phyloP scores from a whole-genome alignment of 37 sponge, comb jelly and placozoan species.

The Crambe crambe region DNA sequence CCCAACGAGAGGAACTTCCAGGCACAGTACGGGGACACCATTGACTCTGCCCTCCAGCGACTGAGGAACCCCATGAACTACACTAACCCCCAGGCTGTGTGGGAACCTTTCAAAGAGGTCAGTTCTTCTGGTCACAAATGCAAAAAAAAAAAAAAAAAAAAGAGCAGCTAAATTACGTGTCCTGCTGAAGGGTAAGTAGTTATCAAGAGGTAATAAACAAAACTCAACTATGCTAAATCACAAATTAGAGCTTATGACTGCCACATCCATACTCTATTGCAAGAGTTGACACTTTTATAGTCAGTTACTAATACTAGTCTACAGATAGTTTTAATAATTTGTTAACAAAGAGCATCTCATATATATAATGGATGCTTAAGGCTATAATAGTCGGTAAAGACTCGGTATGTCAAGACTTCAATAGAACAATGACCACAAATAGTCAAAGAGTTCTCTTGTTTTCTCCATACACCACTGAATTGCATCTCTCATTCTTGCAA shows the following conservation, averaged over 20 bases:
- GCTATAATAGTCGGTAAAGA: not conserved
- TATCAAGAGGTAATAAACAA: too few species aligned
- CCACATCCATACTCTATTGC: too few species aligned
- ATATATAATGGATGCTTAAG: not conserved
- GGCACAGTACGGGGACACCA: slow-evolving; percentile 71
- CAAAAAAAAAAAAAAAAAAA: too few species aligned
- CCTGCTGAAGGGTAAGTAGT: too few species aligned
- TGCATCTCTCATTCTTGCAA: not conserved
- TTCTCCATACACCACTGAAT: not conserved
- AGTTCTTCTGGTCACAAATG: too few species aligned
- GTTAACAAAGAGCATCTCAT: not conserved
- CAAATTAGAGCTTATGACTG: too few species aligned
- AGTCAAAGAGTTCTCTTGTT: not conserved
- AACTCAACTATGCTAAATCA: too few species aligned
- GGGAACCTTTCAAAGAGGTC: slow-evolving; percentile 91
- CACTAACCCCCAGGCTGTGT: slow-evolving; percentile 67
- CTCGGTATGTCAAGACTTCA: not conserved
- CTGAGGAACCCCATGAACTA: slow-evolving; percentile 71
- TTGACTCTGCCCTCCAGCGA: slow-evolving; percentile 59
- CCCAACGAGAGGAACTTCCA: slow-evolving; percentile 89
- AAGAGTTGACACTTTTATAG: too few species aligned
- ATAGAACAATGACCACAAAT: not conserved
- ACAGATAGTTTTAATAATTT: not conserved
- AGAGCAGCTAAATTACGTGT: too few species aligned
- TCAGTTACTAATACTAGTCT: too few species aligned